Evolutionary conservation across 2,797 vertebrate species (phyloP).

Genomic region (Periparus ater): DNA sequence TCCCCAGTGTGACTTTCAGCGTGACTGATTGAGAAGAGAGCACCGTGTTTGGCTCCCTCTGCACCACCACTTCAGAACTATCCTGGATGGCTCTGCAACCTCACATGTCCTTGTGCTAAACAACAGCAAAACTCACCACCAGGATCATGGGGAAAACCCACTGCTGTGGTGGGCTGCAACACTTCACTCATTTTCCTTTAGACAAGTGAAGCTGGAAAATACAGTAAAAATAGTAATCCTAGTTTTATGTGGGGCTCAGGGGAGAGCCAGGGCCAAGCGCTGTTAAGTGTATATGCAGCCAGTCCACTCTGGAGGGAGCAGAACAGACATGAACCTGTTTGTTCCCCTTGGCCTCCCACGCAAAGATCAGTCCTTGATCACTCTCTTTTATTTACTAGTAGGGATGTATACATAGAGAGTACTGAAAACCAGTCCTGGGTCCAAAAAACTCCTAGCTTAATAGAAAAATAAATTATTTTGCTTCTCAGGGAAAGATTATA

Average conservation of each 20-base stretch:
- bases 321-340: not conserved
- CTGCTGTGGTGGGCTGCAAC: not conserved
- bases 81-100: not conserved
- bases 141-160: not conserved
- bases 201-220: not conserved
- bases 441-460: not conserved
- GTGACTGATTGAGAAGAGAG: not conserved
- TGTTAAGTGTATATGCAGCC: not conserved
- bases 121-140: not conserved
- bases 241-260: not conserved
- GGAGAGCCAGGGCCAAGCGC: not conserved
- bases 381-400: not conserved
- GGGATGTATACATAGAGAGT: not conserved
- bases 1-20: not conserved
- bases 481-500: not conserved
- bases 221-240: not conserved
- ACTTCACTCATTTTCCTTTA: not conserved
- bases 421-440: not conserved
- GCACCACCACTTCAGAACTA: not conserved
- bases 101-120: not conserved
- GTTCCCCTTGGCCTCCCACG: not conserved
- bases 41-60: accelerated
- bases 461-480: not conserved
- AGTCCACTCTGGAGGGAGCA: not conserved
- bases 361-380: not conserved